Conservation (phyloP, 2,888 invertebrate genomes). For the Diarsia dahlii region DNA sequence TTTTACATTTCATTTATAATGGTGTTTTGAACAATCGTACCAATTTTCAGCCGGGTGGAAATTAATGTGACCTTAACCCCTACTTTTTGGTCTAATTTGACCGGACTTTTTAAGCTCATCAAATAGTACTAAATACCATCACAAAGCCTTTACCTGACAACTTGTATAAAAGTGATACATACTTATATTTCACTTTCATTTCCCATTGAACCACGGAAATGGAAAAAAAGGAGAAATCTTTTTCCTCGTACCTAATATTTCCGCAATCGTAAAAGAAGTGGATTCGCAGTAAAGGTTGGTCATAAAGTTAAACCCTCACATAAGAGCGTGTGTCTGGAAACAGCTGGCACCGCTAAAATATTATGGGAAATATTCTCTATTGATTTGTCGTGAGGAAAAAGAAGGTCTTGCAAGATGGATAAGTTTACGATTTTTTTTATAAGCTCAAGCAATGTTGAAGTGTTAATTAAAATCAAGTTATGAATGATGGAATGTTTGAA, state of each 20-base stretch:
- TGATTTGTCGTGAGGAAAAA: conserved; percentile 9
- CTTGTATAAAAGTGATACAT: not conserved
- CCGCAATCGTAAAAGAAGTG: conserved; percentile 49
- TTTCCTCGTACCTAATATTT: conserved; percentile 43
- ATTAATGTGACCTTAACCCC: too few species aligned
- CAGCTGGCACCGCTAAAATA: conserved; percentile 45
- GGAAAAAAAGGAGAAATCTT: conserved; percentile 7
- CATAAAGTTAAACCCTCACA: conserved; percentile 54
- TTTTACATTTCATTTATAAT: too few species aligned
- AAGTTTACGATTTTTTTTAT: not conserved
- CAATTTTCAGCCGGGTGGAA: too few species aligned
- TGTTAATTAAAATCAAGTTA: not conserved
- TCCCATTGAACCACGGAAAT: conserved; percentile 17
- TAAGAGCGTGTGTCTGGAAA: conserved; percentile 34
- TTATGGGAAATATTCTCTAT: conserved; percentile 28
- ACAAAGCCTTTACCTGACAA: too few species aligned
- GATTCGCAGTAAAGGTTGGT: conserved; percentile 45
- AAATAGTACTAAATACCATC: not conserved
- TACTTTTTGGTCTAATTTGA: too few species aligned
- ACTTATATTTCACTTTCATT: conserved; percentile 20
- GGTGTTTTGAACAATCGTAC: too few species aligned
- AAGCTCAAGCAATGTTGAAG: not conserved
- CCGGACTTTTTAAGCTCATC: not conserved
- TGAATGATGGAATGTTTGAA: not conserved
- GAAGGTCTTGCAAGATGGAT: not conserved